Evolutionary conservation across 2,113 vertebrate genomes (phyloP).

Genomic region (Psilopogon haemacephalus): DNA sequence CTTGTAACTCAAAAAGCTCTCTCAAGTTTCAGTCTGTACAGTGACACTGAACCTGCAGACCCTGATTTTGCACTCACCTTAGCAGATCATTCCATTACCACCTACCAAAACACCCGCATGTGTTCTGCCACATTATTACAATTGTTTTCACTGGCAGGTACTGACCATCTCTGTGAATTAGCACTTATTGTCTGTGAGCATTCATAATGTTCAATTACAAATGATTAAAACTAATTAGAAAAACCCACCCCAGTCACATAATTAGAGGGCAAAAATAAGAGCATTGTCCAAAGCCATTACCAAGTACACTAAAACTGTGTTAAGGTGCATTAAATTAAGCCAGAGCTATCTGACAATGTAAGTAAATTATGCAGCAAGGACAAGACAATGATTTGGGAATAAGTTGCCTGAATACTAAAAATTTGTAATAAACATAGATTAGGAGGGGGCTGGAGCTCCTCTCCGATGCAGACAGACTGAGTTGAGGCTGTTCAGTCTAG

Average conservation of each 20-base stretch:
- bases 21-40: neutral
- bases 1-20: neutral
- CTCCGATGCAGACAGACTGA: no score
- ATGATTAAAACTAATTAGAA: neutral
- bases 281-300: neutral
- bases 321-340: neutral
- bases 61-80: neutral
- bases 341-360: neutral
- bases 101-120: neutral
- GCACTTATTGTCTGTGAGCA: neutral
- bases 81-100: neutral
- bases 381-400: neutral
- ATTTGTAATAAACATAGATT: neutral
- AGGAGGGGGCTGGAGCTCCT: no score
- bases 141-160: neutral
- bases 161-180: neutral
- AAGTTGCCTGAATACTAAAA: neutral
- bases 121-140: neutral
- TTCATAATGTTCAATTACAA: neutral
- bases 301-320: neutral
- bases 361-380: neutral
- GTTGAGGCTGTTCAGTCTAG: no score
- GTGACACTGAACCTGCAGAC: neutral
- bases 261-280: neutral
- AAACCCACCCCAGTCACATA: neutral